Evolutionary conservation across 2,113 vertebrate species (phyloP).

Genomic region (Charina bottae): DNA sequence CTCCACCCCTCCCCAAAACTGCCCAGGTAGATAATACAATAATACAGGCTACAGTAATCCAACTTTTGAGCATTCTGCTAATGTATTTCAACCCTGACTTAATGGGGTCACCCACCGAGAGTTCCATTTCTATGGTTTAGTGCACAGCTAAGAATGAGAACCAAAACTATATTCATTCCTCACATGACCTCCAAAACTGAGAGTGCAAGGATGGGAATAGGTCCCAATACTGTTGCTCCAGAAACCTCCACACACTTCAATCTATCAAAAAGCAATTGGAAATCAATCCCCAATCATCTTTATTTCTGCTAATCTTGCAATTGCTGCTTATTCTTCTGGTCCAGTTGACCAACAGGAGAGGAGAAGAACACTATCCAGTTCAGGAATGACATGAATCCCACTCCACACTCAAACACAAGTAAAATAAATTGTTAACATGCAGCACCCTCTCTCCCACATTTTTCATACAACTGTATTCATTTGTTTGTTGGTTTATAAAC

Average conservation of each 20-base stretch:
- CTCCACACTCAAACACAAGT: neutral
- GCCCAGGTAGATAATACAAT: neutral
- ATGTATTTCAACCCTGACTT: conserved; percentile 11
- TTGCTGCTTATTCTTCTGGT: neutral
- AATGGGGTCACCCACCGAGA: neutral
- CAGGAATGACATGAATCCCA: neutral
- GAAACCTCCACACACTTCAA: neutral
- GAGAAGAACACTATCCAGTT: neutral
- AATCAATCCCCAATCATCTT: neutral
- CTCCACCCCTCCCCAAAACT: neutral
- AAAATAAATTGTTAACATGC: neutral
- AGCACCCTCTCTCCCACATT: neutral
- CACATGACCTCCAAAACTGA: conserved; percentile 1
- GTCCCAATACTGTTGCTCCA: neutral
- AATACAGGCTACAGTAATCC: neutral
- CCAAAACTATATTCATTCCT: neutral
- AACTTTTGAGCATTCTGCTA: conserved; percentile 12
- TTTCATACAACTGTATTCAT: neutral
- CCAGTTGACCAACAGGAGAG: neutral
- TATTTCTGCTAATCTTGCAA: neutral
- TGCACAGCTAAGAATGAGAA: neutral
- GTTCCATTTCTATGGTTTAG: conserved; percentile 1
- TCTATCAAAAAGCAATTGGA: neutral
- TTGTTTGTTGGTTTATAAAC: neutral
- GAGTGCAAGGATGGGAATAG: neutral